phyloP scores from a whole-genome alignment of 2,797 vertebrate genomes.

The Leptatherina wallacei region DNA sequence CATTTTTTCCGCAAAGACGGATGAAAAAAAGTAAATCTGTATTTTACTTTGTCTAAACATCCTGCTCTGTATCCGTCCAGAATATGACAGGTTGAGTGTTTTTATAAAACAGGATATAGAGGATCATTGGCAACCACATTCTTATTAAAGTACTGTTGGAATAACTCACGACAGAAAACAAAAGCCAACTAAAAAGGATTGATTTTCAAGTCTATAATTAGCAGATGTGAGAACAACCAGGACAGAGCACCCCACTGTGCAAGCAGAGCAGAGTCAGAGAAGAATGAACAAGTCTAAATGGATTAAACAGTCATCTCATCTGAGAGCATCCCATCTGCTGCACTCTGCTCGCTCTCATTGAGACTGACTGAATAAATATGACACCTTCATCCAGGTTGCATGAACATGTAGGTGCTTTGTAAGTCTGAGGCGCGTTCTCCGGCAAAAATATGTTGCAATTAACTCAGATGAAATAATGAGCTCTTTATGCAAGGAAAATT shows the following conservation, averaged over 20 bases:
- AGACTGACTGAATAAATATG: conserved; percentile 51
- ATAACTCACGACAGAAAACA: background rate
- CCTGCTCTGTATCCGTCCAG: background rate
- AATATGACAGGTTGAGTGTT: background rate
- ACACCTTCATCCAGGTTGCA: conserved; percentile 23
- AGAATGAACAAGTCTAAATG: conserved; percentile 10
- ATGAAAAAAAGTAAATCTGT: background rate
- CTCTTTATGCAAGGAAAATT: too few relatives aligned
- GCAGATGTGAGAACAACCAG: background rate
- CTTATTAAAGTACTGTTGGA: background rate
- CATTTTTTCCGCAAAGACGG: background rate
- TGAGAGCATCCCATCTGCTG: conserved; percentile 37
- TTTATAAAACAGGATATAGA: too few relatives aligned
- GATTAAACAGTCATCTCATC: conserved; percentile 43
- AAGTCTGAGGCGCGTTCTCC: background rate
- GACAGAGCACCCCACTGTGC: background rate
- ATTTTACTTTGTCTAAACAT: background rate
- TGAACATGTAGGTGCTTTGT: background rate
- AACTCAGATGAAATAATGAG: background rate
- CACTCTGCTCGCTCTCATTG: conserved; percentile 10
- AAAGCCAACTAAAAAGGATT: background rate
- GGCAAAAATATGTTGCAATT: background rate
- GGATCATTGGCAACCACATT: too few relatives aligned
- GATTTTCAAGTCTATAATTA: background rate
- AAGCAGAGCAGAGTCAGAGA: background rate